Conservation (phyloP, 2,888 invertebrate species). For the Pachycephus smyrnensis region DNA sequence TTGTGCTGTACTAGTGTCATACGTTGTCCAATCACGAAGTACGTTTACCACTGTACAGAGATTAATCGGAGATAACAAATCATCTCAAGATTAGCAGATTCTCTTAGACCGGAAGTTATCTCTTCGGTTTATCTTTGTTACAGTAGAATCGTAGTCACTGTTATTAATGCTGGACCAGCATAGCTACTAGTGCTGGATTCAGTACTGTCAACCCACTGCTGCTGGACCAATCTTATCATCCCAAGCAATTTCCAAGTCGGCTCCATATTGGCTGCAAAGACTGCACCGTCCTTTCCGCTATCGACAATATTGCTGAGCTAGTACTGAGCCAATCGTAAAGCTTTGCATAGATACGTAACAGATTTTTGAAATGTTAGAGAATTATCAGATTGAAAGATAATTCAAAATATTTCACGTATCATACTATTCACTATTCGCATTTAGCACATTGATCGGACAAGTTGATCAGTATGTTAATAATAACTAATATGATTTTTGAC, state of each 20-base stretch:
- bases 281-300: not conserved
- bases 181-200: not conserved
- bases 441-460: not conserved
- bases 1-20: not conserved
- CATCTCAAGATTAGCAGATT: not conserved
- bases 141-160: not conserved
- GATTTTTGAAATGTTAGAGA: not conserved
- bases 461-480: not conserved
- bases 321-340: not conserved
- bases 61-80: not conserved
- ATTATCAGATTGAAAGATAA: not conserved
- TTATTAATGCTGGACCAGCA: not conserved
- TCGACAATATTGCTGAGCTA: not conserved
- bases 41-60: not conserved
- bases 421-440: not conserved
- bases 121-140: not conserved
- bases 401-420: not conserved
- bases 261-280: not conserved
- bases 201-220: not conserved
- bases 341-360: not conserved
- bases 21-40: not conserved
- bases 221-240: not conserved
- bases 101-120: not conserved
- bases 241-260: not conserved
- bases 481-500: not conserved